phyloP scores from a whole-genome alignment of 2,797 vertebrate species.

The Semaprochilodus insignis region DNA sequence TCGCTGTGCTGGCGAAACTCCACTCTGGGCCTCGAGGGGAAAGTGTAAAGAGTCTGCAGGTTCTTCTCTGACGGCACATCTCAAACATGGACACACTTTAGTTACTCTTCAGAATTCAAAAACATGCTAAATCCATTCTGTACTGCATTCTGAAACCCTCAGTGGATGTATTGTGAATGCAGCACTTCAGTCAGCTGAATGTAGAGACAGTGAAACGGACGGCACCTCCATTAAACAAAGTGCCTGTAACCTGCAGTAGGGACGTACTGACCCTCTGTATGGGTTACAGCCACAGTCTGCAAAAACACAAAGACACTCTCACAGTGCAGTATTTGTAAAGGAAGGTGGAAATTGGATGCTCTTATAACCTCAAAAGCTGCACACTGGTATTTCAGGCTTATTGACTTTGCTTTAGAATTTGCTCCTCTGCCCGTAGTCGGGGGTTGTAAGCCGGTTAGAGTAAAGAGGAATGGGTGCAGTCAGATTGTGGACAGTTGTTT shows the following conservation, averaged over 20 bases:
- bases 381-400: neutral
- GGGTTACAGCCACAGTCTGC: constrained; percentile 36
- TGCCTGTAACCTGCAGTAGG: neutral
- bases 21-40: constrained; percentile 42
- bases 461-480: constrained; percentile 6
- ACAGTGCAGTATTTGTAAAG: neutral
- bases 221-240: no score
- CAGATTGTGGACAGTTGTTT: constrained; percentile 7
- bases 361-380: neutral
- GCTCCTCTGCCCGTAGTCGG: constrained; percentile 7
- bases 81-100: neutral
- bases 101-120: neutral
- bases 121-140: neutral
- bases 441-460: neutral
- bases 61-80: constrained; percentile 49
- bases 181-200: neutral
- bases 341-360: neutral
- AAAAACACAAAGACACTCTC: neutral
- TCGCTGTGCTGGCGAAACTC: constrained; percentile 63
- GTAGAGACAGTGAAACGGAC: no score
- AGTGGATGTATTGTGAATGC: neutral
- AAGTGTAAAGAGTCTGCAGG: constrained; percentile 13
- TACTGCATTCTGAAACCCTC: neutral
- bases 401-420: constrained; percentile 2
- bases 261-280: constrained; percentile 1